Evolutionary conservation across 2,888 invertebrate species (phyloP), one percentile per base, ranked within the genome.

Genomic region (Drosophila basisetae): DNA sequence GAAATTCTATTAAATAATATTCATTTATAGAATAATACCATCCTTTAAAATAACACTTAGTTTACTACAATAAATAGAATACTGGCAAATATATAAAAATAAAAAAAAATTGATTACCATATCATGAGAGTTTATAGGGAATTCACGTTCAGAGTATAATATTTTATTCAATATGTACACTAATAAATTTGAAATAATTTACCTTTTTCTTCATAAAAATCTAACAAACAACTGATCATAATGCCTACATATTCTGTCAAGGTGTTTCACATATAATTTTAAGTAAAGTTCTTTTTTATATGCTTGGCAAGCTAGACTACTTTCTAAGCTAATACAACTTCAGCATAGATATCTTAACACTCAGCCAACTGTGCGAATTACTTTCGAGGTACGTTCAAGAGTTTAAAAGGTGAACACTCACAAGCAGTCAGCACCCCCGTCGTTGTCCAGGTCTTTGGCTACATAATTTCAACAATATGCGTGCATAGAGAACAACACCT

Each of bases 401-500:
- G 68, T 76, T 72, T 82, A 73, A 83, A 84, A 84, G 78, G 86
- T 84, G 82, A 85, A 84, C 80, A 78, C 82, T 77, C 82, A 69
- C 13, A 56, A 63, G 25, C 69, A 56, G 53, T 39, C 58, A 31
- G 53, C 63, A 39, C 61, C 49, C 56, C 37, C 37, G 25, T 43
- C 22, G 41, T 10, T 55, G 50, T 0, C 59, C 65, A 68, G 61
- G 66, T 64, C 73, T 73, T 80, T 78, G 72, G 91, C 81, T 80
- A 91, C 91, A 91, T 91, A 91, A 92, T 92, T 91, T 91, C 82
- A 80, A 91, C 91, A 92, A 92, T 92, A 91, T 92, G 92, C 86
- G 87, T 83, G 84, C 83, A 78, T 75, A 76, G 81, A 82, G 75
- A 60, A 69, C 41, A 68, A 73, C 62, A 76, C 70, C 70, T 71